phyloP scores from a whole-genome alignment of 2,113 vertebrate genomes.

The Trochalopteron elliotii region DNA sequence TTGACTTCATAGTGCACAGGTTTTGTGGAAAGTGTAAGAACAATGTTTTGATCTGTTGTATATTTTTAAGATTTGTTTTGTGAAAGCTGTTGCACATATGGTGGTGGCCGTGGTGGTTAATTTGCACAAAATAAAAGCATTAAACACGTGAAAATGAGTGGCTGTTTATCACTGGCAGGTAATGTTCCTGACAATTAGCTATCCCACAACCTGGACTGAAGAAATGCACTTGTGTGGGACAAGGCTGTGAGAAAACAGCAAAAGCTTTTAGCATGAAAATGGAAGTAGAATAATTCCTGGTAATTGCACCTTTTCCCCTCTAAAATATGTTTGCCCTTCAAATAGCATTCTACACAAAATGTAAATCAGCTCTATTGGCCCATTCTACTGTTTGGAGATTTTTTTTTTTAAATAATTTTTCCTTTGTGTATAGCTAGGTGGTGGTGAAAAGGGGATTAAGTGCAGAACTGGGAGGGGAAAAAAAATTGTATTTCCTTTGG shows the following conservation, averaged over 20 bases:
- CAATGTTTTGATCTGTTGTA: neutral
- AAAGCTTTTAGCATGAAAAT: neutral
- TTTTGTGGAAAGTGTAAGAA: neutral
- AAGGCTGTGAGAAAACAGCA: neutral
- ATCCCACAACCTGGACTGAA: neutral
- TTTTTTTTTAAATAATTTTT: neutral
- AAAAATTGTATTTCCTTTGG: rapidly evolving
- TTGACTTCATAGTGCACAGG: neutral
- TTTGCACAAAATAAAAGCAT: conserved; percentile 80
- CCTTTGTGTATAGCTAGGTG: neutral
- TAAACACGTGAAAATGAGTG: conserved; percentile 53
- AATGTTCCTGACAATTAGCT: neutral
- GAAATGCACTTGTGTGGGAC: neutral
- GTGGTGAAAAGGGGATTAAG: neutral
- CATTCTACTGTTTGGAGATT: neutral
- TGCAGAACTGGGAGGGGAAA: neutral
- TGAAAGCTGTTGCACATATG: conserved; percentile 35
- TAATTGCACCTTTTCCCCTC: conserved; percentile 29
- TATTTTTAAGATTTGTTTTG: conserved; percentile 18
- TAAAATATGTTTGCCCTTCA: conserved; percentile 73
- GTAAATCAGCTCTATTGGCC: too few species aligned
- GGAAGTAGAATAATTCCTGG: neutral
- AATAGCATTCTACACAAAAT: conserved; percentile 61
- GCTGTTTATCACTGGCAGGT: neutral
- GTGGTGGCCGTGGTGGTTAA: conserved; percentile 56